Base-by-base conservation (phyloP, 2,888 invertebrate species). In the Listrodromus nycthemerus region DNA sequence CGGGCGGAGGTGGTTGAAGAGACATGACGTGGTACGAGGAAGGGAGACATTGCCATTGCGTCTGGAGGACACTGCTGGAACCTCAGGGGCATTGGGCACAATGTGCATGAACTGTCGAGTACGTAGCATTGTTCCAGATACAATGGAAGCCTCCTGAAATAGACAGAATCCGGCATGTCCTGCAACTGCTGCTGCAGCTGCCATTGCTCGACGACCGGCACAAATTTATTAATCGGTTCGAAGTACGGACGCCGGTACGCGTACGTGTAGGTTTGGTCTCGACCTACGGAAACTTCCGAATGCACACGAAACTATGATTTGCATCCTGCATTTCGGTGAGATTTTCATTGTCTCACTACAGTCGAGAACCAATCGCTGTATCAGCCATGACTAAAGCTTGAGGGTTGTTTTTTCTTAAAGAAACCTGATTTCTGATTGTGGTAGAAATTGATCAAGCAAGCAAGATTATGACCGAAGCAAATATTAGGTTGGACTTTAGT, bases 141-240 rank as follows among this genome's bases (percentile, higher is more conserved):
- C 90, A 90, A 90, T 90, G 79, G 90, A 81, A 83, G 82, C 85
- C 86, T 86, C 81, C 88, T 86, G 87, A 87, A 90, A 87, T 87
- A 84, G 88, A 87, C 89, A 86, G 85, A 87, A 86, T 82, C 79
- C 82, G 78, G 71, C 71, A 67, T 84, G 79, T 75, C 84, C 84
- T 79, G 75, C 81, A 71, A 61, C 41, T 41, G 50, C 74, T 80
- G 83, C 84, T 87, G 87, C 88, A 48, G 13, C 37, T 55, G 70
- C 76, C 85, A 81, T 77, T 86, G 83, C 83, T 86, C 86, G 86
- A 85, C 88, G 82, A 86, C 86, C 88, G 87, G 87, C 88, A 88
- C 89, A 91, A 91, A 91, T 91, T 91, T 90, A 91, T 91, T 91
- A 91, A 91, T 91, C 89, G 89, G 85, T 88, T 58, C 74, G 86